phyloP scores from a whole-genome alignment of 1,140 invertebrate genomes.

The Brachionus paranguensis region DNA sequence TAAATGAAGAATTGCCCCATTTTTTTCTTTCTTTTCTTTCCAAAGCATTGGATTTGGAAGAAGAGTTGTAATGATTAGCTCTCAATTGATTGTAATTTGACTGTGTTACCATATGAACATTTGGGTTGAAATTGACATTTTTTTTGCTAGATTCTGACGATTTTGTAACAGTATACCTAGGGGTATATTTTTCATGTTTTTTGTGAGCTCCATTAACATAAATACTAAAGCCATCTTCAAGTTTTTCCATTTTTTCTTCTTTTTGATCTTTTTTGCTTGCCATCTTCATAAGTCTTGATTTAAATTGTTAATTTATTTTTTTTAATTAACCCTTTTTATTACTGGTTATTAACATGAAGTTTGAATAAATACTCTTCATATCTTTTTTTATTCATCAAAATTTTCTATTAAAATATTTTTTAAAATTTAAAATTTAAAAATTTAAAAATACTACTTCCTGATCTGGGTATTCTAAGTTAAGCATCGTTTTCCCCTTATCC shows the following conservation, averaged over 20 bases:
- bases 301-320: background rate
- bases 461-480: slow-evolving; percentile 11
- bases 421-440: background rate
- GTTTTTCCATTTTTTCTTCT: slow-evolving; percentile 28
- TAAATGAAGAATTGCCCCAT: slow-evolving; percentile 28
- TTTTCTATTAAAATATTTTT: slow-evolving; percentile 3
- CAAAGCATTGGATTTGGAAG: background rate
- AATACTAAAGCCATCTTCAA: slow-evolving; percentile 19
- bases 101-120: background rate
- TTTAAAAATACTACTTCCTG: background rate
- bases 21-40: slow-evolving; percentile 2
- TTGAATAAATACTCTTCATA: slow-evolving; percentile 39
- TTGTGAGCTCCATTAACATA: slow-evolving; percentile 20
- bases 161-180: background rate
- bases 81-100: background rate
- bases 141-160: background rate
- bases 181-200: slow-evolving; percentile 14
- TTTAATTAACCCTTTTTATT: background rate
- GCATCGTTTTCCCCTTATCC: background rate
- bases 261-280: slow-evolving; percentile 15
- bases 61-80: background rate
- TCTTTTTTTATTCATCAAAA: background rate
- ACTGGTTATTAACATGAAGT: slow-evolving; percentile 14
- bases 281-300: background rate
- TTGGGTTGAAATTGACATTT: background rate